Evolutionary conservation across 2,888 invertebrate genomes (phyloP).

Genomic region (Ceriagrion tenellum): DNA sequence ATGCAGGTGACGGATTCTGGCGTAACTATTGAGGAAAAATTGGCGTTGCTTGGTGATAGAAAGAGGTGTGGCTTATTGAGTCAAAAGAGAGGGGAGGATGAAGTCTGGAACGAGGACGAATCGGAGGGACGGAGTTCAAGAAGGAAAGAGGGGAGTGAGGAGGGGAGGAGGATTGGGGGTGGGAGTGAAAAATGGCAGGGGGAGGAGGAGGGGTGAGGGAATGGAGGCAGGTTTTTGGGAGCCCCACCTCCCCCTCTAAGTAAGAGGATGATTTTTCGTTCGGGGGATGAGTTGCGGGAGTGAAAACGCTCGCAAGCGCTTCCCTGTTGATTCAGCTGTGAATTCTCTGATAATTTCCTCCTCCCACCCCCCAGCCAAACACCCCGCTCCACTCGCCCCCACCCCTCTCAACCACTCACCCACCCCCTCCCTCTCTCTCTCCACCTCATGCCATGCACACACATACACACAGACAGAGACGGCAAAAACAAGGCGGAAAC

Average conservation of each 20-base stretch:
- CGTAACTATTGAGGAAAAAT: no score
- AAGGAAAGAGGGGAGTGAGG: no score
- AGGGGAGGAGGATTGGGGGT: no score
- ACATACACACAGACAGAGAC: neutral
- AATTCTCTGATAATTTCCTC: slow-evolving; percentile 68
- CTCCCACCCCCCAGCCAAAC: neutral
- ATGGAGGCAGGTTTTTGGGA: neutral
- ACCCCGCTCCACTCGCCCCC: no score
- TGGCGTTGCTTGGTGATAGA: no score
- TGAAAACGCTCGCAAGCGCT: slow-evolving; percentile 52
- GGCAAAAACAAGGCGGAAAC: slow-evolving; percentile 32
- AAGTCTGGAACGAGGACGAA: no score
- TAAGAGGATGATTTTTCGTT: slow-evolving; percentile 58
- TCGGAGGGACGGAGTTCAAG: no score
- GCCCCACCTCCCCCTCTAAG: neutral
- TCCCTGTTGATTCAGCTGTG: slow-evolving; percentile 68
- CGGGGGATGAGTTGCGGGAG: slow-evolving; percentile 56
- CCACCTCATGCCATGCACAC: neutral
- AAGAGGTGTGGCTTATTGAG: no score
- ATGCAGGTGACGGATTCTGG: no score
- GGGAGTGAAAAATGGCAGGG: no score
- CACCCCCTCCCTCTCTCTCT: neutral
- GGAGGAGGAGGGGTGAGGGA: neutral
- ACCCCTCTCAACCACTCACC: neutral
- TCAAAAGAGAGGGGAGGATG: no score